A percentile compares a stretch with the other conserved stretches of the same genome.
These are phyloP conservation scores for Scyliorhinus canicula DNA, from an alignment of 2,797 vertebrate genomes.

Conservation along the genomic window DNA sequence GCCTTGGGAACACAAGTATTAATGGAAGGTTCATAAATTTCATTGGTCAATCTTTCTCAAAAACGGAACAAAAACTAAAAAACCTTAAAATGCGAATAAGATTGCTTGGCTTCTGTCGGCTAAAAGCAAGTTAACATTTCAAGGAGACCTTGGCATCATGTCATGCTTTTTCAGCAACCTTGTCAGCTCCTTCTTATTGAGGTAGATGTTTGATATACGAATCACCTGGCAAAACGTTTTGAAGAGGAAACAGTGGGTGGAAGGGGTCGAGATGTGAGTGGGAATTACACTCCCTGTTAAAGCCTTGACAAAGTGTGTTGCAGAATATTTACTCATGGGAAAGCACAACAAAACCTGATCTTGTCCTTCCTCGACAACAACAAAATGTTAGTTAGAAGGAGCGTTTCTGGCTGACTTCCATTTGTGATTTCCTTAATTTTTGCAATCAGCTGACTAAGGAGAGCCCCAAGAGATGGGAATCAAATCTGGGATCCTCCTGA, in stretches of 20 bases:
- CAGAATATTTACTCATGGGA: neutral
- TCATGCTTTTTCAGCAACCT: neutral
- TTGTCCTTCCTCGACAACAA: neutral
- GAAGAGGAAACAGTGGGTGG: neutral
- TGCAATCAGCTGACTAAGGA: neutral
- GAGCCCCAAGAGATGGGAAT: neutral
- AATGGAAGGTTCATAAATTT: neutral
- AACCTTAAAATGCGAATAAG: neutral
- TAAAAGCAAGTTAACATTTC: neutral
- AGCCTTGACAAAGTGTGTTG: neutral
- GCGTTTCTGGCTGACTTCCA: neutral
- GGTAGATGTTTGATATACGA: neutral
- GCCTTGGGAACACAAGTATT: neutral
- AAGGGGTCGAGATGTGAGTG: neutral
- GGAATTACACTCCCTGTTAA: neutral
- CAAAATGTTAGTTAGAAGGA: neutral
- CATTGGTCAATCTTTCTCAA: neutral
- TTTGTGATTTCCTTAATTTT: no score
- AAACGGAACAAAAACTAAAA: neutral
- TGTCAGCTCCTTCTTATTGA: neutral
- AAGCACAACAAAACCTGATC: neutral
- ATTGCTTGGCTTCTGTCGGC: neutral
- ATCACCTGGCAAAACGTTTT: neutral
- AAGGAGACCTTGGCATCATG: neutral
- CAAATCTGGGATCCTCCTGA: neutral